These are phyloP conservation scores for Blera fallax DNA, from an alignment of 2,888 invertebrate species.

Conservation along the genomic window DNA sequence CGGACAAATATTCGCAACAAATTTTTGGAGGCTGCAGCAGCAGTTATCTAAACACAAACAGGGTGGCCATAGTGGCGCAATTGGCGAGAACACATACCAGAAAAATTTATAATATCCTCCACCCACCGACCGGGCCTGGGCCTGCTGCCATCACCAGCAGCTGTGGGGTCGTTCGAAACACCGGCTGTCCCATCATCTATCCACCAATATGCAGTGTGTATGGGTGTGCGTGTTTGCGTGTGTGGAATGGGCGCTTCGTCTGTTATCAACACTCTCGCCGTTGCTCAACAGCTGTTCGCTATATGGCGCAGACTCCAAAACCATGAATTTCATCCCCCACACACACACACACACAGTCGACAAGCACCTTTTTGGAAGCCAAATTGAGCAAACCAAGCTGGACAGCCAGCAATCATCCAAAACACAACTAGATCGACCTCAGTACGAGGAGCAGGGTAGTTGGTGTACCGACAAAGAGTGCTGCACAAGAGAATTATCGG, in stretches of 20 bases:
- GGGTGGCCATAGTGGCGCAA: slow-evolving; percentile 52
- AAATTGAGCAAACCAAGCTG: slow-evolving; percentile 4
- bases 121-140: not conserved
- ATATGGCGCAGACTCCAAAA: slow-evolving; percentile 57
- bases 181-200: slow-evolving; percentile 67
- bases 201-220: not conserved
- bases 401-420: not conserved
- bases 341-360: not conserved
- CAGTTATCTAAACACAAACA: slow-evolving; percentile 65
- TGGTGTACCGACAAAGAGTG: slow-evolving; percentile 1
- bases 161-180: slow-evolving; percentile 61
- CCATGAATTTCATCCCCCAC: slow-evolving; percentile 44
- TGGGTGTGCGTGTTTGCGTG: too few species aligned
- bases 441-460: slow-evolving; percentile 33
- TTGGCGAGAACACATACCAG: slow-evolving; percentile 13
- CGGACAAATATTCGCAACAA: slow-evolving; percentile 65
- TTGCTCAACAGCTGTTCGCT: slow-evolving; percentile 67
- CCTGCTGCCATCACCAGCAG: slow-evolving; percentile 68
- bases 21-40: slow-evolving; percentile 47
- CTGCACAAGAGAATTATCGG: slow-evolving; percentile 33
- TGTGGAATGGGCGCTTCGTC: slow-evolving; percentile 36
- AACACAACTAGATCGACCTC: slow-evolving; percentile 55
- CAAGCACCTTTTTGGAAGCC: not conserved
- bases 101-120: not conserved
- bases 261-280: slow-evolving; percentile 55